These are phyloP conservation scores for Cylloceria caligata DNA, from an alignment of 2,888 invertebrate genomes.

Conservation along the genomic window DNA sequence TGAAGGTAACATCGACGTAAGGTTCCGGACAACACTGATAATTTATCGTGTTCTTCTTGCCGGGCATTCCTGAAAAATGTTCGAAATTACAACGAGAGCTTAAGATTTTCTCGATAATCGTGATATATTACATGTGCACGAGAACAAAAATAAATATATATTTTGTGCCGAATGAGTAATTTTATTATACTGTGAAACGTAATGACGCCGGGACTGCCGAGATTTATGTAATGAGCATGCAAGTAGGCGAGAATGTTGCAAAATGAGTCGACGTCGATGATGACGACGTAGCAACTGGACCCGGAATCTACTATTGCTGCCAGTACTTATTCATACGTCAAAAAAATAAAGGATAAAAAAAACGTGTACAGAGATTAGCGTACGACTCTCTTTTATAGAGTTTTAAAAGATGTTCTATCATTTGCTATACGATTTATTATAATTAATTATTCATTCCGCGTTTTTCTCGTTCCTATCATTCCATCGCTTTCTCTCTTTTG, in stretches of 20 bases:
- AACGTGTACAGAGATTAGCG: neutral
- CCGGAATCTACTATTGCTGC: neutral
- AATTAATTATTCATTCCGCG: too few relatives aligned
- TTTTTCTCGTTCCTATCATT: too few relatives aligned
- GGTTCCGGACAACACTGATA: slow-evolving; percentile 98
- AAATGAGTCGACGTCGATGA: neutral
- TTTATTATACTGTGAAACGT: neutral
- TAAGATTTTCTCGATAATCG: neutral
- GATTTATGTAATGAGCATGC: slow-evolving; percentile 26
- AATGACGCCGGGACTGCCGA: neutral
- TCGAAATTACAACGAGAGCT: slow-evolving; percentile 26
- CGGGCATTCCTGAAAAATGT: slow-evolving; percentile 92
- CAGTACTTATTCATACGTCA: neutral
- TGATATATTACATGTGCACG: neutral
- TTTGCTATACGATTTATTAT: too few relatives aligned
- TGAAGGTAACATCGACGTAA: slow-evolving; percentile 98
- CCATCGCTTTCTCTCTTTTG: too few relatives aligned
- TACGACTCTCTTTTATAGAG: too few relatives aligned
- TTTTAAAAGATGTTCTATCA: too few relatives aligned
- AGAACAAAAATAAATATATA: neutral
- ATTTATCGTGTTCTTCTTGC: slow-evolving; percentile 94
- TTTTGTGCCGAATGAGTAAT: neutral
- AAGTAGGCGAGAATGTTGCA: neutral
- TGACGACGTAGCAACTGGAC: slow-evolving; percentile 13
- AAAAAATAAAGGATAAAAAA: slow-evolving; percentile 2